These are phyloP conservation scores for Caranx melampygus DNA, from an alignment of 2,113 vertebrate genomes.

Conservation along the genomic window DNA sequence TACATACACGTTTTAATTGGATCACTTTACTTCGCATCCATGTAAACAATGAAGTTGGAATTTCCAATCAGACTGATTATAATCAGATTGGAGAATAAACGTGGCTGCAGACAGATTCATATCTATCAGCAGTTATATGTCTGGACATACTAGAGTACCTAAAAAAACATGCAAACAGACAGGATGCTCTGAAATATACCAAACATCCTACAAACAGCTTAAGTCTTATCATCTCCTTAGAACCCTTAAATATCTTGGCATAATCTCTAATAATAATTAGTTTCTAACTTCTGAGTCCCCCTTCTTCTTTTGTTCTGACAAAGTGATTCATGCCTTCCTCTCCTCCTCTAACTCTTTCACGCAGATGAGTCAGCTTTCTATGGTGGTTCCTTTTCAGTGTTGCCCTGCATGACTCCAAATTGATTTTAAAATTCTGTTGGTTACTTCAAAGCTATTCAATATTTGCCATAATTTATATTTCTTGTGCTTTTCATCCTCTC, in stretches of 20 bases:
- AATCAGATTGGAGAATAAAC: too few relatives aligned
- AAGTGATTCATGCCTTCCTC: constrained; percentile 25
- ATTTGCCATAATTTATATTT: constrained; percentile 9
- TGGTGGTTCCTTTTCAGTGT: constrained; percentile 25
- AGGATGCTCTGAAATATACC: not conserved
- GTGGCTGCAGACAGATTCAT: not conserved
- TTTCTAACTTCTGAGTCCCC: not conserved
- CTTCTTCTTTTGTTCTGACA: constrained; percentile 19
- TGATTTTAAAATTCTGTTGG: constrained; percentile 9
- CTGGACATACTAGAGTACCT: not conserved
- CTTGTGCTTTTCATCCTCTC: not conserved
- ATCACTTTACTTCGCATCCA: too few relatives aligned
- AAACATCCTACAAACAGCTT: not conserved
- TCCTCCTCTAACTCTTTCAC: not conserved
- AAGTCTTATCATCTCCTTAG: not conserved
- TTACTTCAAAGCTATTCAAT: constrained; percentile 1
- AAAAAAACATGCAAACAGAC: not conserved
- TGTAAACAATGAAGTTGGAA: too few relatives aligned
- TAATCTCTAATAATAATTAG: constrained; percentile 21
- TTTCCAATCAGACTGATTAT: too few relatives aligned
- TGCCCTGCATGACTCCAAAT: not conserved
- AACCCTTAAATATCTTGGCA: constrained; percentile 18
- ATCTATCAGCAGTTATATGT: too few relatives aligned
- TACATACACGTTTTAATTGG: too few relatives aligned
- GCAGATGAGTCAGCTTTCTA: constrained; percentile 39